Conservation (phyloP, 2,797 vertebrate species). For the Chromobotia macracanthus region DNA sequence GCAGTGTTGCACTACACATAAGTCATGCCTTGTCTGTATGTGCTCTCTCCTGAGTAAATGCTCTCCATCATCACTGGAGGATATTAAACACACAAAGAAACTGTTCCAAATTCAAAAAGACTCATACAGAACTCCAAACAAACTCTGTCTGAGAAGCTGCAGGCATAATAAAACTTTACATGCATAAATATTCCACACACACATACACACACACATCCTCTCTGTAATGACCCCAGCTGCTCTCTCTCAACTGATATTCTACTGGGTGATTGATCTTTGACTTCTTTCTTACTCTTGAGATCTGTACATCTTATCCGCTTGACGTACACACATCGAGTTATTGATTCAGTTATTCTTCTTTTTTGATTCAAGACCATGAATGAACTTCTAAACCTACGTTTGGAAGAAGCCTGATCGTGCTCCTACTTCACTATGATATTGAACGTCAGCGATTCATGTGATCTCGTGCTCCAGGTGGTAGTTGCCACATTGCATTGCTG, state of each 20-base stretch:
- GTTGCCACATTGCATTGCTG: no score
- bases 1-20: background rate
- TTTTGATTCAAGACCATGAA: no score
- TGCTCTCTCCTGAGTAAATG: constrained; percentile 7
- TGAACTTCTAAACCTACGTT: no score
- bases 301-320: constrained; percentile 10
- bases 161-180: constrained; percentile 25
- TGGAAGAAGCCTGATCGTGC: no score
- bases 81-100: constrained; percentile 20
- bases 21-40: background rate
- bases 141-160: constrained; percentile 37
- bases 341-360: no score
- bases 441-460: no score
- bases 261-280: constrained; percentile 35
- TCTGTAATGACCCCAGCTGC: constrained; percentile 33
- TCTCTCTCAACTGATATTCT: constrained; percentile 26
- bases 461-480: no score
- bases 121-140: constrained; percentile 34
- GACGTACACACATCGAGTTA: background rate
- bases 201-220: constrained; percentile 39
- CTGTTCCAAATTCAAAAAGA: constrained; percentile 18
- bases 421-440: no score
- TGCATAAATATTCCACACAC: constrained; percentile 14
- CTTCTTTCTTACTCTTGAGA: constrained; percentile 28
- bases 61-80: background rate